These are phyloP conservation scores for Calliopum simillimum DNA, from an alignment of 2,888 invertebrate species.

Conservation along the genomic window DNA sequence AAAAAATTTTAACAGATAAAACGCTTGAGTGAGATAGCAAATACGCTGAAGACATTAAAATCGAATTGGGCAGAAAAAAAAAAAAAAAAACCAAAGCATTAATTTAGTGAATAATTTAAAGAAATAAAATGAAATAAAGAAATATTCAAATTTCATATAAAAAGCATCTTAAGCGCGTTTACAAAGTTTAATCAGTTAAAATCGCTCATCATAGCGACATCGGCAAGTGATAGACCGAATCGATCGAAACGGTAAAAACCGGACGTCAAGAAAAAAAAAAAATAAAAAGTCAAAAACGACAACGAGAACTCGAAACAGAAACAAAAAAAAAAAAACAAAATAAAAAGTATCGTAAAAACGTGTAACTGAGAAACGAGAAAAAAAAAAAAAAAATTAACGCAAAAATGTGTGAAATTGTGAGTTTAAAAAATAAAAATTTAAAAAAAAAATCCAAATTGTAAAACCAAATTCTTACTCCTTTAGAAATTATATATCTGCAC, in stretches of 20 bases:
- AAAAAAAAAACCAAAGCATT: conserved; percentile 23
- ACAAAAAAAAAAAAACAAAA: too few species aligned
- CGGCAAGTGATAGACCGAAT: conserved; percentile 24
- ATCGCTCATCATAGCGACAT: conserved; percentile 59
- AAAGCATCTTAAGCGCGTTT: conserved; percentile 62
- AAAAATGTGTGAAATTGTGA: too few species aligned
- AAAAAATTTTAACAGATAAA: background rate
- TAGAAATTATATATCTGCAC: conserved; percentile 12
- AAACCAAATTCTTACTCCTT: conserved; percentile 1
- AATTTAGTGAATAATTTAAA: conserved; percentile 45
- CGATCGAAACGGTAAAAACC: conserved; percentile 29
- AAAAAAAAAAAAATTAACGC: background rate
- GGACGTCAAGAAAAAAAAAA: conserved; percentile 5
- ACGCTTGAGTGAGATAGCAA: background rate
- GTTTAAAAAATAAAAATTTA: background rate
- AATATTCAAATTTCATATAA: conserved; percentile 52
- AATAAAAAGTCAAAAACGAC: conserved; percentile 25
- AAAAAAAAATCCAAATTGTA: conserved; percentile 3
- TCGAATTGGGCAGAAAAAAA: background rate
- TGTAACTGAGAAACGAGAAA: conserved; percentile 40
- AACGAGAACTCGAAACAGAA: conserved; percentile 20
- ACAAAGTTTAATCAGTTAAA: conserved; percentile 63
- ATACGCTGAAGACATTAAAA: background rate
- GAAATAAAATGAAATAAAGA: conserved; percentile 36
- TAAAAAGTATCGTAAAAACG: conserved; percentile 42